A percentile compares a stretch with the other conserved stretches of the same genome.
These are phyloP conservation scores for Itoplectis maculator DNA, from an alignment of 2,888 invertebrate genomes.

Conservation along the genomic window DNA sequence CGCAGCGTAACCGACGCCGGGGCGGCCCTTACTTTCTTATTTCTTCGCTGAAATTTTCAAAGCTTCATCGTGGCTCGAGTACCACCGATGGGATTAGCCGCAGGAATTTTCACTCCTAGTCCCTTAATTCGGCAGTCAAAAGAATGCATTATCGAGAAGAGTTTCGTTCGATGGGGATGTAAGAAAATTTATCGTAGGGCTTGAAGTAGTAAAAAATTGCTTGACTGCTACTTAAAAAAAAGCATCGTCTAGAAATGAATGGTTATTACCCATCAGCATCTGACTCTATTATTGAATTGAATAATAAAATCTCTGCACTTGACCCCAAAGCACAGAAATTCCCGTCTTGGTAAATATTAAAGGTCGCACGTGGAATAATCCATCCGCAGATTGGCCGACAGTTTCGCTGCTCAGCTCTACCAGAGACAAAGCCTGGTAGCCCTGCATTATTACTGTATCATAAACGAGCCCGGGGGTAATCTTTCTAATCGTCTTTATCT, in stretches of 20 bases:
- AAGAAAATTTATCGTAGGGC: background rate
- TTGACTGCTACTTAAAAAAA: background rate
- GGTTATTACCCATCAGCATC: too few relatives aligned
- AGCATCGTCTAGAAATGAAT: too few relatives aligned
- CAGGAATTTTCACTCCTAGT: slow-evolving; percentile 29
- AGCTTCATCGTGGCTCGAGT: slow-evolving; percentile 9
- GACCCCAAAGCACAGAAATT: background rate
- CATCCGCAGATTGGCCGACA: slow-evolving; percentile 21
- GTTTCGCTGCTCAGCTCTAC: background rate
- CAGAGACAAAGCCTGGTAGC: background rate
- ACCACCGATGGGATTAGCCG: slow-evolving; percentile 17
- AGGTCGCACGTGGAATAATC: slow-evolving; percentile 29
- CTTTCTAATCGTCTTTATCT: slow-evolving; percentile 51
- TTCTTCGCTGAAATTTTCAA: slow-evolving; percentile 19
- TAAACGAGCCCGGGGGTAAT: slow-evolving; percentile 46
- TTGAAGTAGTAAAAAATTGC: background rate
- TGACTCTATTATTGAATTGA: too few relatives aligned
- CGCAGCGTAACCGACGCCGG: slow-evolving; percentile 30
- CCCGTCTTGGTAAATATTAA: background rate
- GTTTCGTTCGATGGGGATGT: background rate
- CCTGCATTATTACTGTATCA: slow-evolving; percentile 34
- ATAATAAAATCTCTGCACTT: background rate
- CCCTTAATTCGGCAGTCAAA: slow-evolving; percentile 12
- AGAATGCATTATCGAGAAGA: slow-evolving; percentile 4
- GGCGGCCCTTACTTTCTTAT: slow-evolving; percentile 13